Evolutionary conservation across 2,113 vertebrate species (phyloP).

Genomic region (Ploceus nigricollis): DNA sequence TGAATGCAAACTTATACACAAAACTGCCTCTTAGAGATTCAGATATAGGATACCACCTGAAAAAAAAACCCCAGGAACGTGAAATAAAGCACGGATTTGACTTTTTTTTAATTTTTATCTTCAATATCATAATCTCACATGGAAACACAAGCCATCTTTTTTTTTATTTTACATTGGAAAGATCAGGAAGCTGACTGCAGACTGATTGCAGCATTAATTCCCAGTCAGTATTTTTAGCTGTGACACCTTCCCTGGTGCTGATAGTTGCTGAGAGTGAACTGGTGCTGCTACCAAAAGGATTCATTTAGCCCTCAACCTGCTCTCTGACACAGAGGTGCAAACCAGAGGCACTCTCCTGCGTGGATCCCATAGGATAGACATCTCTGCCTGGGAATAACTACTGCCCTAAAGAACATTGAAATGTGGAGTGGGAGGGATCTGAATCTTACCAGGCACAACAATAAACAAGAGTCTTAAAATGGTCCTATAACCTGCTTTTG

Average conservation of each 20-base stretch:
- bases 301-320: neutral
- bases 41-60: neutral
- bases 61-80: neutral
- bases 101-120: neutral
- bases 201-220: neutral
- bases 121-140: neutral
- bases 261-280: neutral
- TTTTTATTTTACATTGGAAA: neutral
- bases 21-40: neutral
- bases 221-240: neutral
- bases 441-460: neutral
- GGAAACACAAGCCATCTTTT: neutral
- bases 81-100: neutral
- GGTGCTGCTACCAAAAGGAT: neutral
- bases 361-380: neutral
- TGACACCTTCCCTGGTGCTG: neutral
- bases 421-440: neutral
- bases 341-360: neutral
- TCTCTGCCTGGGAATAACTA: neutral
- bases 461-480: neutral
- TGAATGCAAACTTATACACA: neutral
- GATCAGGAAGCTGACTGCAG: neutral
- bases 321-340: neutral
- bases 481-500: neutral
- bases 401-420: neutral